Conservation (phyloP, 2,113 vertebrate genomes). For the Notothenia rossii region DNA sequence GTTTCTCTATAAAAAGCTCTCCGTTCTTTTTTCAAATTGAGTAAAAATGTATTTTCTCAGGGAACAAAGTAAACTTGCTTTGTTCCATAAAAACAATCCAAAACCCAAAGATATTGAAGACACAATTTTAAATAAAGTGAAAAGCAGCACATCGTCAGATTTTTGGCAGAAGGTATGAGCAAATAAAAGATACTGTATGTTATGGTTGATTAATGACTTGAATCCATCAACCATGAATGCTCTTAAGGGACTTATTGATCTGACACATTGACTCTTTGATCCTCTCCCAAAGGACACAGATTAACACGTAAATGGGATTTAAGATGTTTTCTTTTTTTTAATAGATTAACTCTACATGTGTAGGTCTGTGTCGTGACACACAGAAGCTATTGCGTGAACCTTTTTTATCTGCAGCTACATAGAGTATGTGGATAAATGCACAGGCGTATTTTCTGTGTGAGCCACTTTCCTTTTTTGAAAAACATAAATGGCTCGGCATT, state of each 20-base stretch:
- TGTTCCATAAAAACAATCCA: background rate
- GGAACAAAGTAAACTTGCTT: background rate
- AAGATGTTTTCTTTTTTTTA: background rate
- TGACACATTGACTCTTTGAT: background rate
- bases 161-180: background rate
- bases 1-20: no score
- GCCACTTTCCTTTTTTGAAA: background rate
- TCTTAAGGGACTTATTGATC: background rate
- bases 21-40: background rate
- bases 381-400: no score
- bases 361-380: no score
- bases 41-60: conserved; percentile 5
- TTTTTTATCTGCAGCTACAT: background rate
- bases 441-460: background rate
- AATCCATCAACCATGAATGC: background rate
- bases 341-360: background rate
- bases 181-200: background rate
- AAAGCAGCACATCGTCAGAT: background rate
- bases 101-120: background rate
- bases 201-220: background rate
- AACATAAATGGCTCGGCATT: background rate
- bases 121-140: background rate
- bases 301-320: background rate
- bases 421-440: background rate
- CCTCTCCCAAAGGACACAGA: background rate